Conservation (phyloP, 1,140 invertebrate species). For the Orchesella cincta region DNA sequence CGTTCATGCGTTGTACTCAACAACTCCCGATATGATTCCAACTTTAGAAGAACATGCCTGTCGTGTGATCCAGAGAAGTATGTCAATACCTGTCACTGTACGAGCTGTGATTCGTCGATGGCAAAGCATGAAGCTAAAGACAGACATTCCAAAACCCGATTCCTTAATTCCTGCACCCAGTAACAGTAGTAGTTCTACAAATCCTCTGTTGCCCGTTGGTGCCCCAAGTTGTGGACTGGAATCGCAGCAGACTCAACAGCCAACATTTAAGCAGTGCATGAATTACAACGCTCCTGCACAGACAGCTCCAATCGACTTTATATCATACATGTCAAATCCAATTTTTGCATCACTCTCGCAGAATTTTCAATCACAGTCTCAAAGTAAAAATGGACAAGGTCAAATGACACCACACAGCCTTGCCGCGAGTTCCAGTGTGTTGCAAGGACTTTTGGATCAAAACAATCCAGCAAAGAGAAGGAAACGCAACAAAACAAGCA, state of each 20-base stretch:
- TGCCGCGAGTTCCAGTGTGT: background rate
- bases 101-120: constrained; percentile 70
- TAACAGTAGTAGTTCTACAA: constrained; percentile 10
- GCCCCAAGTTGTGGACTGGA: constrained; percentile 18
- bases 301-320: constrained; percentile 25
- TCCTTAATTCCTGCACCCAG: constrained; percentile 24
- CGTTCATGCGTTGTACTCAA: constrained; percentile 62
- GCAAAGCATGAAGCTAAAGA: constrained; percentile 54
- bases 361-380: background rate
- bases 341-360: constrained; percentile 14
- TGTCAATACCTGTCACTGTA: constrained; percentile 88
- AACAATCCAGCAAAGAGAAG: constrained; percentile 25
- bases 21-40: constrained; percentile 61
- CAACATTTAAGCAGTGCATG: constrained; percentile 15
- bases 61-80: constrained; percentile 74
- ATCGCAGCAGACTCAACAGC: background rate
- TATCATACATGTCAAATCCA: constrained; percentile 18
- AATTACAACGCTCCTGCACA: constrained; percentile 20
- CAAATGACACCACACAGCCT: background rate
- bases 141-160: constrained; percentile 52
- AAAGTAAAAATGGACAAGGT: constrained; percentile 10
- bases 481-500: constrained; percentile 17
- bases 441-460: constrained; percentile 6
- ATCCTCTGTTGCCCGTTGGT: background rate
- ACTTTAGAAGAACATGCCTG: constrained; percentile 74